These are phyloP conservation scores for Nesospiza acunhae DNA, from an alignment of 2,113 vertebrate genomes.

Conservation along the genomic window DNA sequence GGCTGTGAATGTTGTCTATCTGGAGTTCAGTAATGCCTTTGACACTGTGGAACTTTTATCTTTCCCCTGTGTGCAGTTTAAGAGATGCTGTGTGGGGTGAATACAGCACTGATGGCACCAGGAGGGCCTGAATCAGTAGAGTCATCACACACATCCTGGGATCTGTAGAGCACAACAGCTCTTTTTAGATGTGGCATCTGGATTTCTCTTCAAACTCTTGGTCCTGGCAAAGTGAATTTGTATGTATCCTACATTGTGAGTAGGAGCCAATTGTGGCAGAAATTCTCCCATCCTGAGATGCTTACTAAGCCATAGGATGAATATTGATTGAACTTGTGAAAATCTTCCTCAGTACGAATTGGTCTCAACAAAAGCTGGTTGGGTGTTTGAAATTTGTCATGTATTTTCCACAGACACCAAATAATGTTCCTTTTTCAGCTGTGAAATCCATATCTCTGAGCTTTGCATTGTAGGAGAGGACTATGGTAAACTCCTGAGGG, in stretches of 20 bases:
- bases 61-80: not conserved
- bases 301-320: not conserved
- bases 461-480: not conserved
- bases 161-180: not conserved
- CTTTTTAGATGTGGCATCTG: not conserved
- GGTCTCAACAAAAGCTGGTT: not conserved
- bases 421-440: not conserved
- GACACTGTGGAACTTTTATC: not conserved
- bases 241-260: not conserved
- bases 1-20: not conserved
- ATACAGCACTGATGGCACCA: rapidly evolving
- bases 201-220: not conserved
- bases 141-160: not conserved
- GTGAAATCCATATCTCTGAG: not conserved
- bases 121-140: not conserved
- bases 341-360: not conserved
- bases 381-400: not conserved
- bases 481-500: not conserved
- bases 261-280: not conserved
- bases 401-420: not conserved
- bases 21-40: not conserved
- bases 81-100: not conserved
- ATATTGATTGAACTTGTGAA: not conserved
- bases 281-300: not conserved
- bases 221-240: not conserved